These are phyloP conservation scores for Pseudococcus viburni DNA, from an alignment of 2,888 invertebrate species.

Conservation along the genomic window DNA sequence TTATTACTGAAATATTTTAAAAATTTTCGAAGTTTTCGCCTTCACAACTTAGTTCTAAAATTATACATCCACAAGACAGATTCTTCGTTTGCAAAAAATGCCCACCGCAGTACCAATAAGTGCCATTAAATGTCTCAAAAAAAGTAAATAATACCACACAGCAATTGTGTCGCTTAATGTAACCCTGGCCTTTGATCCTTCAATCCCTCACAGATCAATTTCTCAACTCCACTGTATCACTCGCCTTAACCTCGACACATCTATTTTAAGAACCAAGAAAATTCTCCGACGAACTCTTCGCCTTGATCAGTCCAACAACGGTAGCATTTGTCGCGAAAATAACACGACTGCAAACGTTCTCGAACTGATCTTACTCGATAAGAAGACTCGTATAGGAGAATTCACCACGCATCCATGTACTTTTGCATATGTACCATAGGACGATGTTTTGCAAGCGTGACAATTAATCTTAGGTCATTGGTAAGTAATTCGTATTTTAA, in stretches of 20 bases:
- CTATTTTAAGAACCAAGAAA: neutral
- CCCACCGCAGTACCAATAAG: too few species aligned
- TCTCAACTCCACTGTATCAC: neutral
- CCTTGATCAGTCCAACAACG: slow-evolving; percentile 15
- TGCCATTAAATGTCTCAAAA: too few species aligned
- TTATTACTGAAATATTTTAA: too few species aligned
- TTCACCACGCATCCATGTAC: neutral
- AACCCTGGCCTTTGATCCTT: too few species aligned
- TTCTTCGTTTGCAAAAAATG: too few species aligned
- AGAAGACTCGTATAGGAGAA: neutral
- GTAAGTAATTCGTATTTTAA: slow-evolving; percentile 12
- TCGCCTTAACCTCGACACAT: neutral
- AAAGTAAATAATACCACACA: too few species aligned
- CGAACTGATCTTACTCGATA: neutral
- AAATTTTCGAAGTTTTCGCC: too few species aligned
- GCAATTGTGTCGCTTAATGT: too few species aligned
- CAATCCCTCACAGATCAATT: neutral
- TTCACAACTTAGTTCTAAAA: too few species aligned
- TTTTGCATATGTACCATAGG: neutral
- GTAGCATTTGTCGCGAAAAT: slow-evolving; percentile 8
- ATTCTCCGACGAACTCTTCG: neutral
- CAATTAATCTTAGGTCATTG: slow-evolving; percentile 27
- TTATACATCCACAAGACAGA: too few species aligned
- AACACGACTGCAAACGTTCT: neutral
- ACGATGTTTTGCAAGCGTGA: slow-evolving; percentile 31